These are phyloP conservation scores for Xiphydria camelus DNA, from an alignment of 2,888 invertebrate species.

Conservation along the genomic window DNA sequence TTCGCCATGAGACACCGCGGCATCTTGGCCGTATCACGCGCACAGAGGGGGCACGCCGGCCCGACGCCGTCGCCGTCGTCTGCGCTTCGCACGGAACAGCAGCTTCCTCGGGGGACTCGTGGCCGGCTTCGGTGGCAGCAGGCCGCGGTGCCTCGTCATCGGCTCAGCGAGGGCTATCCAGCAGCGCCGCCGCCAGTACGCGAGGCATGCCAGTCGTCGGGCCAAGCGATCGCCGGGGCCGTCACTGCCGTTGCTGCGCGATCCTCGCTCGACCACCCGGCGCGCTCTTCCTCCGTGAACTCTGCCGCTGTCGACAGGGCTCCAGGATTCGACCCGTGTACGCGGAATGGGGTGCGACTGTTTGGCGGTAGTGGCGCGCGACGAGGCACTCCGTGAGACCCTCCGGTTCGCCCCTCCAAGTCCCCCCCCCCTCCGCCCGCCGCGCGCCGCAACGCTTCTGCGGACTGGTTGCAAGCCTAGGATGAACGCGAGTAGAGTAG, in stretches of 20 bases:
- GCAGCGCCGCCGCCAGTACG: slow-evolving; percentile 41
- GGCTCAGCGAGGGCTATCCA: slow-evolving; percentile 40
- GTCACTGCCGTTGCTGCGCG: slow-evolving; percentile 12
- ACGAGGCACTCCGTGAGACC: slow-evolving; percentile 30
- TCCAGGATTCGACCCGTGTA: slow-evolving; percentile 42
- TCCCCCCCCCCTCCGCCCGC: slow-evolving; percentile 17
- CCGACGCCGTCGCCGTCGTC: slow-evolving; percentile 27
- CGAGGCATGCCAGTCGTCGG: slow-evolving; percentile 18
- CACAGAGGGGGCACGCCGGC: slow-evolving; percentile 18
- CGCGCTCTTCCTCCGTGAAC: slow-evolving; percentile 17
- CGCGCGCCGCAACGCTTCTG: too few species aligned
- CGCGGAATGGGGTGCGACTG: slow-evolving; percentile 40
- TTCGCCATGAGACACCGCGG: slow-evolving; percentile 95
- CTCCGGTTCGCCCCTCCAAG: too few species aligned
- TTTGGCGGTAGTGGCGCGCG: slow-evolving; percentile 32
- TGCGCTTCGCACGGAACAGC: slow-evolving; percentile 35
- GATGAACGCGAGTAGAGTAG: too few species aligned
- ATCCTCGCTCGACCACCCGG: too few species aligned
- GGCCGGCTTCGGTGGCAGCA: slow-evolving; percentile 35
- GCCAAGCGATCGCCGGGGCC: slow-evolving; percentile 6
- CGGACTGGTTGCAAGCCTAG: too few species aligned
- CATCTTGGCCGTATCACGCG: slow-evolving; percentile 66
- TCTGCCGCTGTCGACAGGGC: slow-evolving; percentile 38
- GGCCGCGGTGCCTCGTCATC: slow-evolving; percentile 42
- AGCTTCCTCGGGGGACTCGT: slow-evolving; percentile 34